Percentiles rank a stretch among this genome's conserved stretches.
Conservation (phyloP, 1,140 invertebrate genomes). For the Oncopeltus fasciatus region DNA sequence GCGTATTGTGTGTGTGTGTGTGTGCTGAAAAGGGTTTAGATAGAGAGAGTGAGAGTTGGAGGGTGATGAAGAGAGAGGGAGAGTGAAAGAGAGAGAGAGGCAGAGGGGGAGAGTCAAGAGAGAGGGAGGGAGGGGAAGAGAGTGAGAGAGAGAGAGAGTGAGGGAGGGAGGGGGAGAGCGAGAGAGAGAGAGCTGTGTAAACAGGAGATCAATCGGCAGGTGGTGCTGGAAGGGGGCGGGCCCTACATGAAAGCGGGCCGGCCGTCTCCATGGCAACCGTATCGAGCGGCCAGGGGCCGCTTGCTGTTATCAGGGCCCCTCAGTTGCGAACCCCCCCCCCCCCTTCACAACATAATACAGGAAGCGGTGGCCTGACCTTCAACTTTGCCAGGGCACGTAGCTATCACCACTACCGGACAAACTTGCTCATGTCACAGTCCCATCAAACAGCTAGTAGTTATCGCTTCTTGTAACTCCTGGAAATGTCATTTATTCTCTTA, state of each 20-base stretch:
- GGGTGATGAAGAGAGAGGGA: not conserved
- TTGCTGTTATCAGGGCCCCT: not conserved
- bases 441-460: no score
- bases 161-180: not conserved
- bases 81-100: slow-evolving; percentile 1
- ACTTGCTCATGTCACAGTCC: no score
- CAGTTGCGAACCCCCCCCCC: not conserved
- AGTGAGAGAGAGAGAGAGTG: not conserved
- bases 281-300: not conserved
- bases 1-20: no score
- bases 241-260: not conserved
- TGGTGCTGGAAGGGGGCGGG: not conserved
- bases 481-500: no score
- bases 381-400: no score
- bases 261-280: not conserved
- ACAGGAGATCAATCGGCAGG: not conserved
- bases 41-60: no score
- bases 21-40: no score
- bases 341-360: not conserved
- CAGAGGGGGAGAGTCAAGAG: not conserved
- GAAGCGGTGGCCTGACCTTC: not conserved
- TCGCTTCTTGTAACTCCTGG: no score
- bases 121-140: not conserved
- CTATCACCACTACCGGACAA: no score
- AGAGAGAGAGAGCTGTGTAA: not conserved